phyloP scores from a whole-genome alignment of 2,113 vertebrate genomes.

The Piprites chloris region DNA sequence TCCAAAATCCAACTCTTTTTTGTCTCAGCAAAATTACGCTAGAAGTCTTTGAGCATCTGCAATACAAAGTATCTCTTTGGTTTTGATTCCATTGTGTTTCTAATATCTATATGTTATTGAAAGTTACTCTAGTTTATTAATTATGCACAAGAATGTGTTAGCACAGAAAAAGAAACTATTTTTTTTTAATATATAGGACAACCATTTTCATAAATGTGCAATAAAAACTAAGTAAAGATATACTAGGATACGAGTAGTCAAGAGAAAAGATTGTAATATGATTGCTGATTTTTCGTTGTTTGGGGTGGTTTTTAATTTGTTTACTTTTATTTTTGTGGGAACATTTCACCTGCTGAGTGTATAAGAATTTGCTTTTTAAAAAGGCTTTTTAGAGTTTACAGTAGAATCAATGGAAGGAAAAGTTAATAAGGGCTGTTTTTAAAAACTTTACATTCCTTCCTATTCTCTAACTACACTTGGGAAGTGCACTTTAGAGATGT shows the following conservation, averaged over 20 bases:
- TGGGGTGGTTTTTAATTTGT: slow-evolving; percentile 29
- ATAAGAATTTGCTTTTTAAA: slow-evolving; percentile 76
- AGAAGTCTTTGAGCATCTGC: not conserved
- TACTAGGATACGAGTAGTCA: slow-evolving; percentile 43
- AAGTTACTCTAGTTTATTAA: slow-evolving; percentile 51
- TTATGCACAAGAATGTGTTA: slow-evolving; percentile 64
- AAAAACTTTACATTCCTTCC: slow-evolving; percentile 82
- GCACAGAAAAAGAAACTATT: slow-evolving; percentile 63
- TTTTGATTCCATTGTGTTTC: slow-evolving; percentile 41
- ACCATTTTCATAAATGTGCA: slow-evolving; percentile 70
- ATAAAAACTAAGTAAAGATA: slow-evolving; percentile 64
- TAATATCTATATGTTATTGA: slow-evolving; percentile 21
- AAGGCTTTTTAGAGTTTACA: slow-evolving; percentile 83
- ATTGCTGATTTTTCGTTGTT: slow-evolving; percentile 61
- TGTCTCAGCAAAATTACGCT: not conserved
- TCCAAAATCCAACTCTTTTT: not conserved
- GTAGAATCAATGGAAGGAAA: slow-evolving; percentile 80
- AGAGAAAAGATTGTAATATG: slow-evolving; percentile 56
- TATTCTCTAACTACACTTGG: slow-evolving; percentile 79
- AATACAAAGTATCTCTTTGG: not conserved
- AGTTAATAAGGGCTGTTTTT: slow-evolving; percentile 87
- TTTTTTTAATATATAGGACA: slow-evolving; percentile 56
- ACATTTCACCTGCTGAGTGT: slow-evolving; percentile 77
- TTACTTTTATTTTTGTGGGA: slow-evolving; percentile 57
- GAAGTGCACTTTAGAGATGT: slow-evolving; percentile 78